phyloP scores from a whole-genome alignment of 2,113 vertebrate genomes.

The Caretta caretta region DNA sequence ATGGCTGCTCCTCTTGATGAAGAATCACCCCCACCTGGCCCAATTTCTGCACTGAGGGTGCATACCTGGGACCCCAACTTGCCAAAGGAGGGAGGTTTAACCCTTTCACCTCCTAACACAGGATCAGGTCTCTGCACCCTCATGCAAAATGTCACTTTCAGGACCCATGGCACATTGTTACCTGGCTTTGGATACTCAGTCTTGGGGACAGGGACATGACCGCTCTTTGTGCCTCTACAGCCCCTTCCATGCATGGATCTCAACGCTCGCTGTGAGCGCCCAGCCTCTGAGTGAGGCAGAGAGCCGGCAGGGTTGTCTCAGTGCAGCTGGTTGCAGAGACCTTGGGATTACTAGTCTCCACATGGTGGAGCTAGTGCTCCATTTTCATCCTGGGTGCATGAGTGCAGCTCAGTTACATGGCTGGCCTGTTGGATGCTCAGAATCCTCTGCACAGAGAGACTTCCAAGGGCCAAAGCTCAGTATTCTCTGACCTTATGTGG shows the following conservation, averaged over 20 bases:
- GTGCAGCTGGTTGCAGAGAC: fast-evolving
- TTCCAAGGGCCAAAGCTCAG: background rate
- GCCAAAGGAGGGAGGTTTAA: background rate
- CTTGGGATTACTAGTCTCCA: background rate
- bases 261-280: background rate
- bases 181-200: background rate
- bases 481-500: background rate
- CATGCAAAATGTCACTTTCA: background rate
- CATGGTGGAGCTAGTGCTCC: background rate
- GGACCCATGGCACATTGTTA: background rate
- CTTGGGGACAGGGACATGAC: background rate
- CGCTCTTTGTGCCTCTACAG: background rate
- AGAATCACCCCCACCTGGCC: background rate
- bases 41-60: background rate
- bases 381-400: background rate
- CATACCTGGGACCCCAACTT: background rate
- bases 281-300: background rate
- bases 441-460: background rate
- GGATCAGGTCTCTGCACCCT: no score
- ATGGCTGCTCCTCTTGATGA: background rate
- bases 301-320: background rate
- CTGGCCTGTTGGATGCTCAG: no score
- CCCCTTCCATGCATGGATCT: background rate
- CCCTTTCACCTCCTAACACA: background rate
- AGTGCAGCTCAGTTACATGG: background rate